Evolutionary conservation across 1,140 invertebrate genomes (phyloP), one percentile per base, ranked within the genome.

Genomic region (Drosophila arizonae): DNA sequence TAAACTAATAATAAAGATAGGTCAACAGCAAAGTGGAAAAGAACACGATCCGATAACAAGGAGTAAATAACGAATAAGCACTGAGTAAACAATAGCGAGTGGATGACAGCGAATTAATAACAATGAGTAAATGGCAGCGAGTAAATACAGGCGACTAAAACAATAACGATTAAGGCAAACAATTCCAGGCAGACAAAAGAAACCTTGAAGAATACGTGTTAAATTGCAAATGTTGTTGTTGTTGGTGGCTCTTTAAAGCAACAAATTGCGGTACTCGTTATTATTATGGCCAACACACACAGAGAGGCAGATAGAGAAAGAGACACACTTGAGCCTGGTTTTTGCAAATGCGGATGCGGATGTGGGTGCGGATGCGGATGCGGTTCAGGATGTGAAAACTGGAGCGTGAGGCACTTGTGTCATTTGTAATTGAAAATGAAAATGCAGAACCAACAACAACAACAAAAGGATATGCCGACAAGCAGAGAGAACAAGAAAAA

Each of bases 361-460:
- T 48, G 54, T 28, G 15, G 28, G 13, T 57, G 54, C 21, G 28
- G 48, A 24, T 41, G 30, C 26, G 15, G 28, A 46, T 57, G 54
- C 21, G 41, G 50, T 26, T 30, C 51, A 52, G 51, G 36, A 46
- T 60, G 39, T 39, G 66, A 39, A 80, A 88, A 88, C 77, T 88
- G 74, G 84, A 88, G 85, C 84, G 84, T 84, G 85, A 88, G 81
- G 79, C 71, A 85, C 84, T 88, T 89, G 84, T 88, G 84, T 89
- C 84, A 88, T 88, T 88, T 89, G 85, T 89, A 88, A 88, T 88
- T 88, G 84, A 88, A 88, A 88, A 88, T 88, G 84, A 88, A 88
- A 88, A 88, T 88, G 80, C 74, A 82, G 66, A 60, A 67, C 60
- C 72, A 76, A 54, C 39, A 71, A 51, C 69, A 65, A 67, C 61